phyloP scores from a whole-genome alignment of 2,113 vertebrate species.

The Xiphophorus maculatus region DNA sequence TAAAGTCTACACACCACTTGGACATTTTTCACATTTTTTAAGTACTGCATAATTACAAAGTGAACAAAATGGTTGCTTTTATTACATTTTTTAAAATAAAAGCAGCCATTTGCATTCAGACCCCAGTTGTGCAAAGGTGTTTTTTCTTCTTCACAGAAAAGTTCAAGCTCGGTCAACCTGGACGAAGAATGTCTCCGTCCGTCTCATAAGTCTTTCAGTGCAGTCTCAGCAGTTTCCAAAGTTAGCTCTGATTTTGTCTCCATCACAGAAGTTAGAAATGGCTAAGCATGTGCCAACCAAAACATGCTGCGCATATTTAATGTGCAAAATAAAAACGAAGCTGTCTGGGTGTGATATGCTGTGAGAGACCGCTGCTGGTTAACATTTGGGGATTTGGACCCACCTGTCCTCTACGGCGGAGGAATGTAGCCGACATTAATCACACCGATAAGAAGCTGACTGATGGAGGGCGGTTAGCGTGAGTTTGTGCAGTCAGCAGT shows the following conservation, averaged over 20 bases:
- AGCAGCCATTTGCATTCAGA: too few species aligned
- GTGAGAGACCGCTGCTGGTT: constrained; percentile 23
- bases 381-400: constrained; percentile 27
- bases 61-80: too few species aligned
- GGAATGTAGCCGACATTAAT: constrained; percentile 50
- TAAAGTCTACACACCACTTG: too few species aligned
- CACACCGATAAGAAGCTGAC: constrained; percentile 55
- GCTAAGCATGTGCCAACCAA: constrained; percentile 46
- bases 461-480: constrained; percentile 19
- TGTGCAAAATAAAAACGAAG: too few species aligned
- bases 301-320: constrained; percentile 11
- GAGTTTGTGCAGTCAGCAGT: constrained; percentile 14
- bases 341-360: constrained; percentile 16
- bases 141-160: too few species aligned
- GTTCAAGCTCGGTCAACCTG: too few species aligned
- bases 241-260: constrained; percentile 13
- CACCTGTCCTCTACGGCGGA: constrained; percentile 39
- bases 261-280: constrained; percentile 50
- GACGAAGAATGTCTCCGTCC: too few species aligned
- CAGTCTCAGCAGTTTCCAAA: neutral
- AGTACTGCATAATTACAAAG: too few species aligned
- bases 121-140: too few species aligned
- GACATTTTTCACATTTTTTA: too few species aligned
- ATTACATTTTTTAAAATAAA: too few species aligned
- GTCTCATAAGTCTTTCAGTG: constrained; percentile 13